Evolutionary conservation across 1,140 invertebrate species (phyloP), one percentile per base, ranked within the genome.

Genomic region (Arctopsyche grandis): DNA sequence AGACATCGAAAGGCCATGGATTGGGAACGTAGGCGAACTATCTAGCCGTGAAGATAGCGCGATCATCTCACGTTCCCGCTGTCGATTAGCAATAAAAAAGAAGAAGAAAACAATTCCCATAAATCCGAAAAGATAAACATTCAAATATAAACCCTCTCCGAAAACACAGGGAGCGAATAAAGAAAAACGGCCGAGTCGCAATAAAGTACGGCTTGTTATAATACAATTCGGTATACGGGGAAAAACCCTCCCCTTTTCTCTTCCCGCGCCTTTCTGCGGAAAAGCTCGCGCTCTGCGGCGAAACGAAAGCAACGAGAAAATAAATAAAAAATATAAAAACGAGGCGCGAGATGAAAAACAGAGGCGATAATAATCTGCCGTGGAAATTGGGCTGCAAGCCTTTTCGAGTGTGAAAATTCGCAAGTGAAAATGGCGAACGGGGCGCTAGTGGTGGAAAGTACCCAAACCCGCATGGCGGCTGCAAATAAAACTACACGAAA

Each of bases 151-250:
- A 76, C 56, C 74, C 48, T 19, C 48, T 56, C 52, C 19, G 24
- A 71, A 81, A 78, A 78, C 21, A 70, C 29, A 52, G 60, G 44
- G n/a, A 46, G 21, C 19, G 48, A 69, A 78, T 75, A 81, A 79
- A 63, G 56, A 63, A 63, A 58, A 56, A 74, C 56, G 56, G 77
- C 21, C 76, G 5, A 60, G 71, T 77, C 78, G 75, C 71, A 69
- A 79, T 82, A 82, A 82, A 82, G 58, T 71, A 71, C 66, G 69
- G 46, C 81, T 82, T 80, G 81, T 82, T 82, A 79, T 79, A 82
- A 82, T 60, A 75, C 81, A 75, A 82, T 82, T 75, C 60, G 56
- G 79, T 63, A 77, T 79, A 79, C 69, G 38, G 9, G 1, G 38
- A 75, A 81, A 79, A 78, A n/a, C n/a, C n/a, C n/a, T n/a, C n/a